Conservation (phyloP, 2,888 invertebrate genomes). For the Folsomia manolachei region DNA sequence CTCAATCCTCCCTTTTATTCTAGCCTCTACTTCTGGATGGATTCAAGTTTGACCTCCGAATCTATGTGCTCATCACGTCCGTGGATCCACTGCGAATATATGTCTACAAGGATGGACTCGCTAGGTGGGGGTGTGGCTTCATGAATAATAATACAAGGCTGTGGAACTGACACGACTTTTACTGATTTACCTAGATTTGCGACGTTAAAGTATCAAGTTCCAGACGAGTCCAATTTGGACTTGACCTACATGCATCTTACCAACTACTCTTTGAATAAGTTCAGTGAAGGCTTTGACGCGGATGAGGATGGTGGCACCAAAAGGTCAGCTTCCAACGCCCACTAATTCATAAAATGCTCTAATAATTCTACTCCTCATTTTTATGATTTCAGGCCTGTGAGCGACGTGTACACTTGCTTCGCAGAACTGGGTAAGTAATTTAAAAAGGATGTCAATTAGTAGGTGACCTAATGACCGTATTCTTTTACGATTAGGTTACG, state of each 20-base stretch:
- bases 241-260: slow-evolving; percentile 93
- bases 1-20: background rate
- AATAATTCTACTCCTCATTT: background rate
- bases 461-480: background rate
- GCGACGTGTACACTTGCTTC: background rate
- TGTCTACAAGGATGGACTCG: slow-evolving; percentile 87
- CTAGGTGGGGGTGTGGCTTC: too few relatives aligned
- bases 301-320: slow-evolving; percentile 87
- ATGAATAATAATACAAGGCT: background rate
- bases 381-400: background rate
- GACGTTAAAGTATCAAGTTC: slow-evolving; percentile 80
- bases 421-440: slow-evolving; percentile 51
- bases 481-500: slow-evolving; percentile 55
- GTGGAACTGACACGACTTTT: too few relatives aligned
- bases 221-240: slow-evolving; percentile 72
- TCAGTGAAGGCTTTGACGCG: slow-evolving; percentile 69
- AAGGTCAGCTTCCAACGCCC: too few relatives aligned
- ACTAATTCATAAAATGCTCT: background rate
- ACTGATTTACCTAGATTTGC: slow-evolving; percentile 69
- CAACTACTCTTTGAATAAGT: slow-evolving; percentile 89
- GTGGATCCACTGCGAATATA: slow-evolving; percentile 86
- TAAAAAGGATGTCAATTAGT: too few relatives aligned
- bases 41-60: slow-evolving; percentile 86
- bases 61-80: slow-evolving; percentile 83
- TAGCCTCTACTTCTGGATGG: slow-evolving; percentile 85